phyloP scores from a whole-genome alignment of 1,140 invertebrate species.

The Drosophila santomea region DNA sequence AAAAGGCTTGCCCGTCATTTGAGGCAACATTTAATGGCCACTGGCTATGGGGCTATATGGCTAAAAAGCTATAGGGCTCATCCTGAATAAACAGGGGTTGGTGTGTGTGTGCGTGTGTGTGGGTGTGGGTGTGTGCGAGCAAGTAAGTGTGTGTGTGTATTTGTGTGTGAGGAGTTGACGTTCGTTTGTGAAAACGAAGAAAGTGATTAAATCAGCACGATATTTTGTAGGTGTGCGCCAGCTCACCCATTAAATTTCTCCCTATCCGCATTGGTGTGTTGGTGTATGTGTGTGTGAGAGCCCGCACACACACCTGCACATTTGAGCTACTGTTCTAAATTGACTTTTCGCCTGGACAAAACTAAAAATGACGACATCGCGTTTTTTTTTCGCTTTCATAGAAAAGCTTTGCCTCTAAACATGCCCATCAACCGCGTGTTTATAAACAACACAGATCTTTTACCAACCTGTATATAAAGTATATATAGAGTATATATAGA shows the following conservation, averaged over 20 bases:
- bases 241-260: slow-evolving; percentile 75
- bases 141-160: too few species aligned
- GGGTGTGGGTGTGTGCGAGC: slow-evolving; percentile 3
- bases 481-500: slow-evolving; percentile 25
- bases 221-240: slow-evolving; percentile 80
- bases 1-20: slow-evolving; percentile 81
- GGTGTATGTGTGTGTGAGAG: slow-evolving; percentile 18
- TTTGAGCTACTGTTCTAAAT: slow-evolving; percentile 65
- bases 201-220: slow-evolving; percentile 83
- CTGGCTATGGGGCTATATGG: slow-evolving; percentile 65
- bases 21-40: slow-evolving; percentile 81
- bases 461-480: slow-evolving; percentile 12
- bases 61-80: slow-evolving; percentile 62
- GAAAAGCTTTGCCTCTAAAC: slow-evolving; percentile 43
- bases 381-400: slow-evolving; percentile 35
- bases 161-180: slow-evolving; percentile 59
- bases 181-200: slow-evolving; percentile 75
- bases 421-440: slow-evolving; percentile 50
- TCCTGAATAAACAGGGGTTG: slow-evolving; percentile 58
- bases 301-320: slow-evolving; percentile 6
- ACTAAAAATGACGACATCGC: slow-evolving; percentile 79
- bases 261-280: slow-evolving; percentile 15
- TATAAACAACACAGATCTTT: slow-evolving; percentile 55
- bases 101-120: slow-evolving; percentile 33
- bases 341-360: slow-evolving; percentile 79